Percentiles rank a stretch among this genome's conserved stretches.
Evolutionary conservation across 2,797 vertebrate genomes (phyloP).

Genomic region (Rhinella marina): DNA sequence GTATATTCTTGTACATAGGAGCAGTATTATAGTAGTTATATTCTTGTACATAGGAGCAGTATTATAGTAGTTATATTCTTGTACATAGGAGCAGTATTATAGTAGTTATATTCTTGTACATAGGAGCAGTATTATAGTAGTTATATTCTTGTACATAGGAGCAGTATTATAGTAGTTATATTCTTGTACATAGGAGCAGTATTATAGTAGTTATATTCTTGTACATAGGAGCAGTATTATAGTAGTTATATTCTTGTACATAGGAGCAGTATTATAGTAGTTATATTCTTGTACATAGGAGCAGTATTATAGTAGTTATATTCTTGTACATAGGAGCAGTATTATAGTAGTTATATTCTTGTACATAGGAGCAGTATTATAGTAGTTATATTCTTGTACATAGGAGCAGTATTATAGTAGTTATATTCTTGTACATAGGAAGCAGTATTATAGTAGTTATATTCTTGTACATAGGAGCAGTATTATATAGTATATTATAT

Average conservation of each 20-base stretch:
- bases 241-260: neutral
- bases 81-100: neutral
- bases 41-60: neutral
- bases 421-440: neutral
- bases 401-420: conserved; percentile 6
- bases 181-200: neutral
- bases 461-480: neutral
- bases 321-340: neutral
- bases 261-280: conserved; percentile 8
- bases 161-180: conserved; percentile 8
- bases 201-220: conserved; percentile 12
- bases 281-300: conserved; percentile 2
- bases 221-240: neutral
- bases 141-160: conserved; percentile 2
- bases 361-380: neutral
- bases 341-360: conserved; percentile 8
- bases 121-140: conserved; percentile 3
- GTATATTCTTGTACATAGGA: neutral
- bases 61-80: neutral
- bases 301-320: conserved; percentile 14
- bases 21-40: conserved; percentile 1
- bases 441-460: conserved; percentile 4
- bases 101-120: conserved; percentile 12
- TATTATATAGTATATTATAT: neutral
- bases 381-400: conserved; percentile 8